A percentile compares a stretch with the other conserved stretches of the same genome.
Evolutionary conservation across 2,888 invertebrate genomes (phyloP).

Genomic region (Nesidiocoris tenuis): DNA sequence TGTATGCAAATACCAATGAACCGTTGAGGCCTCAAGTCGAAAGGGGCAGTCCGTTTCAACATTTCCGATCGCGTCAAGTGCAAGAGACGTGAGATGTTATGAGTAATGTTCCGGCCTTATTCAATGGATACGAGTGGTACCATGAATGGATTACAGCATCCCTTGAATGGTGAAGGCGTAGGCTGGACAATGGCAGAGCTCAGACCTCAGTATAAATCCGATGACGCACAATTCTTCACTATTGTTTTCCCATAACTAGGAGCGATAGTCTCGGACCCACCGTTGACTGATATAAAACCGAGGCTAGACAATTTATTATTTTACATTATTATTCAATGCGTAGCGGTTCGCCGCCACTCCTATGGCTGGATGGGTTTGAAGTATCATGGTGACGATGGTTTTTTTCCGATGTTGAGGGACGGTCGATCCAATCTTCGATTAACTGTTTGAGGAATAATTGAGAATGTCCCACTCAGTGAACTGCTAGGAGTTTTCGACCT

Average conservation of each 20-base stretch:
- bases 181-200: slow-evolving; percentile 24
- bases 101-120: slow-evolving; percentile 20
- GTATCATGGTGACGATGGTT: no score
- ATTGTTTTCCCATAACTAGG: slow-evolving; percentile 28
- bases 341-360: no score
- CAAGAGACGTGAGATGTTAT: slow-evolving; percentile 16
- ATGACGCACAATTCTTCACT: slow-evolving; percentile 23
- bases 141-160: background rate
- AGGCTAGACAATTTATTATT: background rate
- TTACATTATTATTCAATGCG: no score
- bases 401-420: no score
- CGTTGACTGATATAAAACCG: background rate
- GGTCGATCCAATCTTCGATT: no score
- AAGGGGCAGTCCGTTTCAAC: slow-evolving; percentile 6
- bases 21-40: background rate
- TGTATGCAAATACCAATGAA: slow-evolving; percentile 11
- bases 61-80: slow-evolving; percentile 29
- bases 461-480: no score
- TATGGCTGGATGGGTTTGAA: no score
- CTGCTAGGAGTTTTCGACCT: no score
- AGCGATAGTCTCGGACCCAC: background rate
- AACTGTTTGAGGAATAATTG: no score
- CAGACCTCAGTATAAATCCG: slow-evolving; percentile 13
- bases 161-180: slow-evolving; percentile 23
- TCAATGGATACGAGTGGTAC: slow-evolving; percentile 15